These are phyloP conservation scores for Steinernema scapterisci DNA, from an alignment of 2,888 invertebrate genomes.

Conservation along the genomic window DNA sequence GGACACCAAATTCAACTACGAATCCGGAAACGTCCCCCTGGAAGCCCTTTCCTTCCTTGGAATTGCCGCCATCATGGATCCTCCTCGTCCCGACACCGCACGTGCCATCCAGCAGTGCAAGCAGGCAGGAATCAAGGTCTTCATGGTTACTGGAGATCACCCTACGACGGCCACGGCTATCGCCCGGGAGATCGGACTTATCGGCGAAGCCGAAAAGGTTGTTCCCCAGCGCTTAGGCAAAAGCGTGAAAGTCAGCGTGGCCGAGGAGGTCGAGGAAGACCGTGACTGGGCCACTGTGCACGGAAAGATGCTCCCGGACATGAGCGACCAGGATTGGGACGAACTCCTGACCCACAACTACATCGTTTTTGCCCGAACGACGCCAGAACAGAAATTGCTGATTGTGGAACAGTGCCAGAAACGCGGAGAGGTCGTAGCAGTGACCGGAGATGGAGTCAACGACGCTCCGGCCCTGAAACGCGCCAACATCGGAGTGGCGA, in stretches of 20 bases:
- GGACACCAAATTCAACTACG: constrained; percentile 39
- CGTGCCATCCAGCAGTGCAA: constrained; percentile 35
- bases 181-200: constrained; percentile 35
- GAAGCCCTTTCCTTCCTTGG: constrained; percentile 41
- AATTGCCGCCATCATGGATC: constrained; percentile 42
- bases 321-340: constrained; percentile 37
- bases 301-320: constrained; percentile 44
- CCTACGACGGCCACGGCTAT: constrained; percentile 40
- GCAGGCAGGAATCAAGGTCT: constrained; percentile 39
- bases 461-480: constrained; percentile 53
- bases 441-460: constrained; percentile 52
- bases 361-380: constrained; percentile 48
- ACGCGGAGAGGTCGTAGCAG: constrained; percentile 46
- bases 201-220: constrained; percentile 36
- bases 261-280: constrained; percentile 12
- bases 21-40: constrained; percentile 37
- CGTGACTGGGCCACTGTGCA: constrained; percentile 47
- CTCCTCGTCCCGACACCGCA: constrained; percentile 34
- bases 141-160: constrained; percentile 43
- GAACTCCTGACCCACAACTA: constrained; percentile 25
- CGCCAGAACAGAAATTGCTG: constrained; percentile 50
- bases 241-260: constrained; percentile 23
- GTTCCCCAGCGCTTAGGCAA: neutral
- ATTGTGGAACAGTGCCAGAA: constrained; percentile 49
- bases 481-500: constrained; percentile 52